Evolutionary conservation across 23 tunicate species (phyloP).

Genomic region (Halocynthia aurantium): DNA sequence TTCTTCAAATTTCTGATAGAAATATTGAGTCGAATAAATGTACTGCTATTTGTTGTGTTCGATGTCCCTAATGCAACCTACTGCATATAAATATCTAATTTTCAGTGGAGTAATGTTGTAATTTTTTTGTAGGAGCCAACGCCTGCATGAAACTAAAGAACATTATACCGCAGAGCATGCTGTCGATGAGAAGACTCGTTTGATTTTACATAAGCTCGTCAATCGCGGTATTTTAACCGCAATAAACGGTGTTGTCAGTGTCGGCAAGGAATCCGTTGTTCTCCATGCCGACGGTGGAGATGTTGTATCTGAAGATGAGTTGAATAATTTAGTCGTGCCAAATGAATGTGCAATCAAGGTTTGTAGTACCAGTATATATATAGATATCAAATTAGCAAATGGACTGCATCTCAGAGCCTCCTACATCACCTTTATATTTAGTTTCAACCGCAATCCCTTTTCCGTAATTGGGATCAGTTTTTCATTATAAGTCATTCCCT

Average conservation of each 20-base stretch:
- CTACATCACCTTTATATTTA: too few species aligned
- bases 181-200: slow-evolving; percentile 79
- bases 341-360: slow-evolving; percentile 83
- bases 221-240: slow-evolving; percentile 73
- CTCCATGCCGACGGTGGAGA: slow-evolving; percentile 91
- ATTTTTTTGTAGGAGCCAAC: slow-evolving; percentile 34
- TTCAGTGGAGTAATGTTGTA: background rate
- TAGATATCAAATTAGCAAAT: too few species aligned
- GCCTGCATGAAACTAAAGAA: slow-evolving; percentile 78
- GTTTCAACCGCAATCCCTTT: too few species aligned
- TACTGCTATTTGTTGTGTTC: too few species aligned
- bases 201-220: slow-evolving; percentile 58
- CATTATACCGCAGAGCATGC: slow-evolving; percentile 91
- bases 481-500: too few species aligned
- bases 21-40: background rate
- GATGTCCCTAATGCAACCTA: too few species aligned
- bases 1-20: background rate
- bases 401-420: too few species aligned
- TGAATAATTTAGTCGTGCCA: slow-evolving; percentile 28
- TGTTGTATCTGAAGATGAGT: slow-evolving; percentile 30
- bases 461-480: too few species aligned
- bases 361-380: background rate
- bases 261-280: slow-evolving; percentile 95
- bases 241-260: slow-evolving; percentile 68
- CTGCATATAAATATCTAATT: background rate